Evolutionary conservation across 2,888 invertebrate species (phyloP).

Genomic region (Synanthedon andrenaeformis): DNA sequence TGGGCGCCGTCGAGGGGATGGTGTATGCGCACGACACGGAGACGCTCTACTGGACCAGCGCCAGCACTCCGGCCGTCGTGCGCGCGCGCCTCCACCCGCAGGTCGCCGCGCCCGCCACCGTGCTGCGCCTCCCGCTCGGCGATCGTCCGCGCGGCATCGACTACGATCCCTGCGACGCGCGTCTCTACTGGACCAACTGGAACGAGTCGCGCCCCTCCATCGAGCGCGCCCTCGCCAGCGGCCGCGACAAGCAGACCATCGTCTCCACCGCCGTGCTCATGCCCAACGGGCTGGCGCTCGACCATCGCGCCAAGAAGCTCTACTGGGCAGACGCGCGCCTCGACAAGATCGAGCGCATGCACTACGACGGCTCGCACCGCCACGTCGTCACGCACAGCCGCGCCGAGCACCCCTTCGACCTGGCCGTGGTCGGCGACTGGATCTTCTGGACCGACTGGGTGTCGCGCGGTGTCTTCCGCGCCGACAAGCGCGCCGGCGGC

Average conservation of each 20-base stretch:
- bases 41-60: conserved; percentile 88
- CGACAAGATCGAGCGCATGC: conserved; percentile 85
- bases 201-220: conserved; percentile 83
- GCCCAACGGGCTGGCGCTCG: conserved; percentile 87
- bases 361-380: conserved; percentile 83
- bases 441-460: conserved; percentile 95
- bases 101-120: conserved; percentile 27
- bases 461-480: conserved; percentile 82
- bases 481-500: conserved; percentile 83
- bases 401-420: conserved; percentile 88
- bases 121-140: conserved; percentile 74
- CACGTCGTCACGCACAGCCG: conserved; percentile 76
- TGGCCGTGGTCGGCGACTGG: conserved; percentile 84
- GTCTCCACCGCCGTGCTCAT: conserved; percentile 82
- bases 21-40: conserved; percentile 78
- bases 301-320: conserved; percentile 78
- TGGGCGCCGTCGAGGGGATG: conserved; percentile 89
- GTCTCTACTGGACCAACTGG: conserved; percentile 93
- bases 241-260: conserved; percentile 76
- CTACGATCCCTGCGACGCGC: conserved; percentile 83
- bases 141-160: conserved; percentile 90
- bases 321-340: conserved; percentile 90
- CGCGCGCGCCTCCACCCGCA: conserved; percentile 14
- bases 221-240: conserved; percentile 79
- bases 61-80: conserved; percentile 73